Conservation (phyloP, 2,113 vertebrate genomes). For the Scophthalmus maximus region DNA sequence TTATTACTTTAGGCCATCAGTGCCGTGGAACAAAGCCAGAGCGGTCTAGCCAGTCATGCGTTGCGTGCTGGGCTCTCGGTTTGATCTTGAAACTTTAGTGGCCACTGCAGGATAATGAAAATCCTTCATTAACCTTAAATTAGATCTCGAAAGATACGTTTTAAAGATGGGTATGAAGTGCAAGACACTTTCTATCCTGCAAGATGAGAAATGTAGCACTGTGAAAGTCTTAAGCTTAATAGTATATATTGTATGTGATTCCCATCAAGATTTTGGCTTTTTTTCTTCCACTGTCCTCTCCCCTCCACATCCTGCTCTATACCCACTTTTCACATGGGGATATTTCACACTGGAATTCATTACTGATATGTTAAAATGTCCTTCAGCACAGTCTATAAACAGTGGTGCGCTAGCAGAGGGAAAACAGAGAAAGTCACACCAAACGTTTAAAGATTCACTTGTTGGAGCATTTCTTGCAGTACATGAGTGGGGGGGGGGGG, state of each 20-base stretch:
- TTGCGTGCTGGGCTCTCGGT: constrained; percentile 4
- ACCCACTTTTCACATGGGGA: constrained; percentile 31
- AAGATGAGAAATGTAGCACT: constrained; percentile 3
- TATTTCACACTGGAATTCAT: constrained; percentile 51
- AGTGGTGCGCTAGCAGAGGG: constrained; percentile 30
- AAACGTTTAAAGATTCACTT: constrained; percentile 45
- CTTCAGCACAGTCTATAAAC: constrained; percentile 41
- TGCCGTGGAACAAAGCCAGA: constrained; percentile 27
- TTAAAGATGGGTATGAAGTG: not conserved
- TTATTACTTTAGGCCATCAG: constrained; percentile 35
- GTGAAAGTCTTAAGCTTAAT: constrained; percentile 5
- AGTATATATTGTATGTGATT: not conserved
- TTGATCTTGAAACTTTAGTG: constrained; percentile 30
- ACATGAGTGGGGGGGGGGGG: not conserved
- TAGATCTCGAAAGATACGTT: constrained; percentile 4
- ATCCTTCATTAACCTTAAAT: constrained; percentile 30
- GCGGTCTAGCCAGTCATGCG: not conserved
- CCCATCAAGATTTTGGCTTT: not conserved
- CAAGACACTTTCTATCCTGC: not conserved
- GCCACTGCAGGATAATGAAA: constrained; percentile 20
- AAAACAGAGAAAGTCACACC: constrained; percentile 50
- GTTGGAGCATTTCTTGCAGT: constrained; percentile 10
- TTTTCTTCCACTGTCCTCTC: constrained; percentile 43
- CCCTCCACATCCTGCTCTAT: constrained; percentile 9
- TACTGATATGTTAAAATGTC: constrained; percentile 51